Base-by-base conservation (phyloP, 1,140 invertebrate genomes). In the Drosophila miranda region DNA sequence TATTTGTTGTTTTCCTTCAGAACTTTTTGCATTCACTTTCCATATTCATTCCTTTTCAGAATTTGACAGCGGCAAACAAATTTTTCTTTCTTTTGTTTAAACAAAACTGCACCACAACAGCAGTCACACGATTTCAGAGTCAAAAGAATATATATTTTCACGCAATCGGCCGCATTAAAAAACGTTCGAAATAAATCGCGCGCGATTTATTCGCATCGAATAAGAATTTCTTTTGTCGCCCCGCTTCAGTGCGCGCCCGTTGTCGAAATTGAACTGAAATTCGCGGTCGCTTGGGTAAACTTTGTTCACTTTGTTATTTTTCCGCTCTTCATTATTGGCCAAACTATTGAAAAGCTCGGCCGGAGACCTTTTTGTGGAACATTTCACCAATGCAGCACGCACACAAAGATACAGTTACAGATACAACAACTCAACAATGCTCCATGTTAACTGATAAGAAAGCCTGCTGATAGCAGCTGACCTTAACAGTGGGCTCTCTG, bases 341-440 rank as follows among this genome's bases (percentile, higher is more conserved):
- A 71, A 81, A 76, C 57, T 81, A 76, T 80, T 42, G 46, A 64
- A 81, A 81, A 81, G 78, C 78, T 81, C 44, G 41, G 5, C 69
- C 46, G 52, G 30, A 21, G 61, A 50, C 64, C 23, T 56, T 68
- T 51, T 51, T 43, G 42, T 50, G 58, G 58, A 73, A 34, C 61
- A 55, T 73, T 81, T 81, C 78, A 77, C 78, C 78, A 81, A 81
- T 43, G 69, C 55, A 19, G 42, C 55, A 50, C 16, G 16, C 16
- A 16, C 16, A 16, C 16, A 16, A 16, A 16, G 16, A 16, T 16
- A 16, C 16, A 16, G 16, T 1, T 16, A 48, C 55, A 57, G 14
- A 21, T 0, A 9, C 14, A 11, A 23, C 43, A 72, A 57, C 48
- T 74, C 78, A 77, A 75, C 78, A 81, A 81, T 62, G 50, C 14